Base-by-base conservation (phyloP, 2,797 vertebrate species). In the Lepus townsendii region DNA sequence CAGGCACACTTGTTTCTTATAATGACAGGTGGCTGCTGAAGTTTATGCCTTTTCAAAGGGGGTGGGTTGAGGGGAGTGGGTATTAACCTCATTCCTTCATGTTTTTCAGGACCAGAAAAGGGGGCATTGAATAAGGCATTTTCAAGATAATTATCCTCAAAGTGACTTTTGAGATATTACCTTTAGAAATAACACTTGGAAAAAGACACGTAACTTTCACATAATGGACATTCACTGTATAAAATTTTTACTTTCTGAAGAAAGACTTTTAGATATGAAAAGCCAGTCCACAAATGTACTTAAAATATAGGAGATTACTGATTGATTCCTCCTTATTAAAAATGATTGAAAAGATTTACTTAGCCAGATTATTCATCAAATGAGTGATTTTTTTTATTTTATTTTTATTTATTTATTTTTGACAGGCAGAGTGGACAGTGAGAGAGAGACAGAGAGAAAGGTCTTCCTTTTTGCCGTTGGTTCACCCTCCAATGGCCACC, bases 91-190 rank as follows among this genome's bases (percentile, higher is more conserved):
- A 96, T 95, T 95, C 60, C 50, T 97, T 97, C 88, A 54, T 84
- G 66, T 96, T 96, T 88, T 94, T 89, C 90, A 71, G 42, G 32
- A 68, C 32, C 68, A 93, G 72, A 97, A 94, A 95, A 96, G 82
- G 96, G 77, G 80, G 54, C n/a, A 93, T 26, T 8, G 83, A 97
- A 95, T 80, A 91, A 87, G 60, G 71, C 27, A 91, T 54, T 95
- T 96, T 96, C 78, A 96, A 97, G 94, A 95, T 85, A 91, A 96
- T 97, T 96, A 85, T 71, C 11, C 94, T 97, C 96, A 92, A 96
- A 92, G 65, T 95, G 52, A 22, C 35, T 92, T 95, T 97, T 95
- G 54, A 94, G 92, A 96, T 76, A 96, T 91, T 97, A 93, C 83
- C 87, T 83, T 93, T 91, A 96, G 60, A 95, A 93, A 86, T 88